phyloP scores from a whole-genome alignment of 2,797 vertebrate genomes.

The Crax fasciolata region DNA sequence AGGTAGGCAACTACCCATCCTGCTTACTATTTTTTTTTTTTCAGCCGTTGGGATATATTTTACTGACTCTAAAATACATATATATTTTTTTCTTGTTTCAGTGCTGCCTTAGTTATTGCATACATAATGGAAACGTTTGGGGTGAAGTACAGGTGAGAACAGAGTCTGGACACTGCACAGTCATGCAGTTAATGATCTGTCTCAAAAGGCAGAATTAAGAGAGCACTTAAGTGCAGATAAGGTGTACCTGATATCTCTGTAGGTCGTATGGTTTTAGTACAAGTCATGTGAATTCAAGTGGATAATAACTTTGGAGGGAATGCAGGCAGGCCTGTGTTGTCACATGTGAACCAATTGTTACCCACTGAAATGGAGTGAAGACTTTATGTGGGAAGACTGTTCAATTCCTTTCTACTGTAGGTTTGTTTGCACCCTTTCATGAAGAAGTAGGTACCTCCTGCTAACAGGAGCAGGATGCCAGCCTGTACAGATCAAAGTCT shows the following conservation, averaged over 20 bases:
- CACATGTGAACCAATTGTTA: neutral
- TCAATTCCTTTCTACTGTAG: neutral
- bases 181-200: neutral
- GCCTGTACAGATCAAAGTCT: neutral
- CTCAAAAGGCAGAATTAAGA: neutral
- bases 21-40: neutral
- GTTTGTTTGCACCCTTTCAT: neutral
- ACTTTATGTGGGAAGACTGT: neutral
- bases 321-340: fast-evolving
- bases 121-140: conserved; percentile 99
- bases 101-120: conserved; percentile 95
- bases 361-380: neutral
- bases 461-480: neutral
- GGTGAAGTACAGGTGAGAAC: conserved; percentile 96
- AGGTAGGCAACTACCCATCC: conserved; percentile 83
- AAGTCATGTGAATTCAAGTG: neutral
- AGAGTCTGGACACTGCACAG: neutral
- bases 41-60: neutral
- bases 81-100: conserved; percentile 50
- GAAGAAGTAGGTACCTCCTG: neutral
- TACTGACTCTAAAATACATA: neutral
- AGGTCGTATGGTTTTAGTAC: neutral
- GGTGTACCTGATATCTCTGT: neutral
- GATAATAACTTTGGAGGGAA: neutral
- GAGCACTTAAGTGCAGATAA: neutral